phyloP scores from a whole-genome alignment of 2,797 vertebrate species.

The Tangara arthus region DNA sequence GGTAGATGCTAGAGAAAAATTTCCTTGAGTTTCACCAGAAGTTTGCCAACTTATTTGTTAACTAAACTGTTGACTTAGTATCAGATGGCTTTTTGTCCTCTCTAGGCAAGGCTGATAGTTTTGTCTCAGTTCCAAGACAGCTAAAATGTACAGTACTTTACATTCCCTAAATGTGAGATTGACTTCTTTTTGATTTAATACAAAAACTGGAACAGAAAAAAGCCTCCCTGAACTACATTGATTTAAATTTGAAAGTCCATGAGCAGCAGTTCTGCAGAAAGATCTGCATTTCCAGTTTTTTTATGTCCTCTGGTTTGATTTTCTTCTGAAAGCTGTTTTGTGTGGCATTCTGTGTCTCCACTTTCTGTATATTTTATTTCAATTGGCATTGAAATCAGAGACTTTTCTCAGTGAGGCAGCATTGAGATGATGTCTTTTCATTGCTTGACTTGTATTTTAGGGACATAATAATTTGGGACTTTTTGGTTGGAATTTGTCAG shows the following conservation, averaged over 20 bases:
- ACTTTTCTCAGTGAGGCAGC: not conserved
- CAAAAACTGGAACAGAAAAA: not conserved
- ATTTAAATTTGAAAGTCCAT: not conserved
- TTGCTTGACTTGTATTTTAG: not conserved
- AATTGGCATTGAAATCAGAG: not conserved
- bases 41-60: not conserved
- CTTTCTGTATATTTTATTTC: not conserved
- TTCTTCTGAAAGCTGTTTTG: not conserved
- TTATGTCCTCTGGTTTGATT: not conserved
- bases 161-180: not conserved
- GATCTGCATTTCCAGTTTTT: not conserved
- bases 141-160: not conserved
- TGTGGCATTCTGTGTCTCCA: not conserved
- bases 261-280: not conserved
- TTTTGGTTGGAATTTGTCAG: not conserved
- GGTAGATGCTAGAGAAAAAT: not conserved
- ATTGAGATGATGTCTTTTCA: not conserved
- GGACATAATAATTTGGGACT: not conserved
- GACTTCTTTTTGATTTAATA: not conserved
- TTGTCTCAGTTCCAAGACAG: not conserved
- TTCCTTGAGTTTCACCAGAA: not conserved
- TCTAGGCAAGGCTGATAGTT: not conserved
- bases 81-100: not conserved
- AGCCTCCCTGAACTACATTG: not conserved
- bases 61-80: not conserved